phyloP scores from a whole-genome alignment of 2,797 vertebrate genomes.

The Sebastes trivittatus region DNA sequence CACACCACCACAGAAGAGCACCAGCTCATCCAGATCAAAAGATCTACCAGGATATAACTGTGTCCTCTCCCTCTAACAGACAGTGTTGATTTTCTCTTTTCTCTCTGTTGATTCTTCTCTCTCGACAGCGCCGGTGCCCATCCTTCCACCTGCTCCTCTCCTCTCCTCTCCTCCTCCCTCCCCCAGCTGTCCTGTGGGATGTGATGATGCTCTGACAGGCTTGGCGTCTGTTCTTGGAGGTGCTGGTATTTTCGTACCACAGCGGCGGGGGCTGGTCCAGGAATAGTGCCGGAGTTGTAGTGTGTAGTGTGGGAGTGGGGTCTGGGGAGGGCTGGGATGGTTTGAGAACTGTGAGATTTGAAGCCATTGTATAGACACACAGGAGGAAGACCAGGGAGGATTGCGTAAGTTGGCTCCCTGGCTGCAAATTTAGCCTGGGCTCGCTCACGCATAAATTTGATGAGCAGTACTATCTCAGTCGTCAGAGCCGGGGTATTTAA shows the following conservation, averaged over 20 bases:
- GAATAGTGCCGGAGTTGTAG: constrained; percentile 83
- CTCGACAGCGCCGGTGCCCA: constrained; percentile 35
- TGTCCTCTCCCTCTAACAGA: constrained; percentile 4
- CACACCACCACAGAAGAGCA: background rate
- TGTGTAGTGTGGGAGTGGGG: constrained; percentile 76
- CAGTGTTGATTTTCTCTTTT: constrained; percentile 28
- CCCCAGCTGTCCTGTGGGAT: constrained; percentile 73
- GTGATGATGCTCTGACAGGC: constrained; percentile 78
- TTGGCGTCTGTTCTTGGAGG: constrained; percentile 81
- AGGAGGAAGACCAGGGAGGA: constrained; percentile 66
- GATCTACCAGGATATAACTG: constrained; percentile 32
- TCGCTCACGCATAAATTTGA: constrained; percentile 78
- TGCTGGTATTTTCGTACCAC: constrained; percentile 78
- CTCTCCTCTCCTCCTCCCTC: constrained; percentile 17
- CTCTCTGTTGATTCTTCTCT: constrained; percentile 50
- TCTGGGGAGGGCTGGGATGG: constrained; percentile 63
- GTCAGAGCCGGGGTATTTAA: constrained; percentile 80
- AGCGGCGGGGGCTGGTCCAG: constrained; percentile 72
- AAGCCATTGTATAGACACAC: constrained; percentile 74
- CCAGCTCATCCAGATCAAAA: background rate
- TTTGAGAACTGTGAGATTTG: constrained; percentile 66
- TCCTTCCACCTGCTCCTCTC: constrained; percentile 60
- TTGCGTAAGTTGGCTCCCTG: constrained; percentile 78
- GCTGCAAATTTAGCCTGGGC: constrained; percentile 80
- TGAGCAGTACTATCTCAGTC: constrained; percentile 78